Conservation (phyloP, 2,888 invertebrate genomes). For the Clitarchus hookeri region DNA sequence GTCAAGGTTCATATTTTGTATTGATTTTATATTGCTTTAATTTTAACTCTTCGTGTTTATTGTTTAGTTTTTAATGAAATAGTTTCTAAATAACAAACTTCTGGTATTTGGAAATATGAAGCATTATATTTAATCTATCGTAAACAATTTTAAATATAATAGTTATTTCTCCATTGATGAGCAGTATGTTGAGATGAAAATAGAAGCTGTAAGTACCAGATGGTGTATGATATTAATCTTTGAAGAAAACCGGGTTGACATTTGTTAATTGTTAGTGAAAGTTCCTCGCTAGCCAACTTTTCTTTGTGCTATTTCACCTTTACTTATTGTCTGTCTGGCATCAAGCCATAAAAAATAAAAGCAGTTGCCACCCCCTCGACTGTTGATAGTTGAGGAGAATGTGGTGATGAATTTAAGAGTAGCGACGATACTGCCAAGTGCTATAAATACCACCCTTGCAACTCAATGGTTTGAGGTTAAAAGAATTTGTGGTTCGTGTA, state of each 20-base stretch:
- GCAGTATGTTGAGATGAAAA: too few relatives aligned
- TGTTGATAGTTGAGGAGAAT: slow-evolving; percentile 21
- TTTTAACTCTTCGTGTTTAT: too few relatives aligned
- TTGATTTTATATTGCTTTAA: background rate
- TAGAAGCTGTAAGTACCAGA: too few relatives aligned
- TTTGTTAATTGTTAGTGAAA: background rate
- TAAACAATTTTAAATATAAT: too few relatives aligned
- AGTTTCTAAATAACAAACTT: too few relatives aligned
- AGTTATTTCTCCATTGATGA: too few relatives aligned
- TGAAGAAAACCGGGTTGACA: background rate
- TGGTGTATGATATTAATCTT: background rate
- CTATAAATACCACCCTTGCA: slow-evolving; percentile 15
- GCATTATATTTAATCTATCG: too few relatives aligned
- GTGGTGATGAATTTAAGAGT: slow-evolving; percentile 22
- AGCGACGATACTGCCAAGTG: slow-evolving; percentile 3
- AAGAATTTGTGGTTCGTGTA: background rate
- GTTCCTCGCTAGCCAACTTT: background rate
- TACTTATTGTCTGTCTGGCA: background rate
- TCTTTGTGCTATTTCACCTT: background rate
- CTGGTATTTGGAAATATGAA: too few relatives aligned
- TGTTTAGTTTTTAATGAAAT: too few relatives aligned
- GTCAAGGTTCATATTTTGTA: slow-evolving; percentile 59
- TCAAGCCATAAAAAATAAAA: background rate
- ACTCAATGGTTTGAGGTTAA: background rate
- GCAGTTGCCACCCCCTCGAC: background rate